Percentiles rank a stretch among this genome's conserved stretches.
Conservation (phyloP, 2,888 invertebrate genomes). For the Schizotus pectinicornis region DNA sequence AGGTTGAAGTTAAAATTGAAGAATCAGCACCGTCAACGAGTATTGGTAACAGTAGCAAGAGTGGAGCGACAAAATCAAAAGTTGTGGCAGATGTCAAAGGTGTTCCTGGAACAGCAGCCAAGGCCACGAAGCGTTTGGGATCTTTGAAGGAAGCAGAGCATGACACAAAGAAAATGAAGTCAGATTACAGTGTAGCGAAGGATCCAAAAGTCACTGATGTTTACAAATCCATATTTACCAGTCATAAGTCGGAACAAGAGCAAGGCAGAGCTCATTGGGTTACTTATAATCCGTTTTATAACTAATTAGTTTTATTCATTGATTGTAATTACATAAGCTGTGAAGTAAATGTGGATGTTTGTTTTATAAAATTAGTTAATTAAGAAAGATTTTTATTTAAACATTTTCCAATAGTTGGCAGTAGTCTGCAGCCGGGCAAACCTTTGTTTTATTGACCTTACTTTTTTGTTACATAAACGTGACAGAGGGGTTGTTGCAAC, state of each 20-base stretch:
- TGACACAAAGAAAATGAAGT: constrained; percentile 78
- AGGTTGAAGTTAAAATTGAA: constrained; percentile 42
- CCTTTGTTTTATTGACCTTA: no score
- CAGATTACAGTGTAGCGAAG: constrained; percentile 84
- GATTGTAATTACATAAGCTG: no score
- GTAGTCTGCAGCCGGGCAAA: no score
- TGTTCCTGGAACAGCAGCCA: constrained; percentile 2
- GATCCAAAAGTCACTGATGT: constrained; percentile 91
- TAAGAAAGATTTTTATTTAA: no score
- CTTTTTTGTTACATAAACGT: no score
- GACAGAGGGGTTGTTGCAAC: no score
- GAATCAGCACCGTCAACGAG: constrained; percentile 30
- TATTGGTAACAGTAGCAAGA: background rate
- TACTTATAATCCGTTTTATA: constrained; percentile 96
- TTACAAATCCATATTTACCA: constrained; percentile 94
- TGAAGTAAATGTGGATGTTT: no score
- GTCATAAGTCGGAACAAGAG: constrained; percentile 83
- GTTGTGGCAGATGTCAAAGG: background rate
- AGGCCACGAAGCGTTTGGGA: constrained; percentile 38
- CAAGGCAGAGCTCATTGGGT: constrained; percentile 96
- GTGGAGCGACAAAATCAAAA: background rate
- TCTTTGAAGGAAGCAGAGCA: constrained; percentile 43
- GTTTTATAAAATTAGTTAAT: no score
- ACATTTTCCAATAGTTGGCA: no score
- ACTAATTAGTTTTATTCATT: constrained; percentile 47